Base-by-base conservation (phyloP, 2,113 vertebrate genomes). In the Sander lucioperca region DNA sequence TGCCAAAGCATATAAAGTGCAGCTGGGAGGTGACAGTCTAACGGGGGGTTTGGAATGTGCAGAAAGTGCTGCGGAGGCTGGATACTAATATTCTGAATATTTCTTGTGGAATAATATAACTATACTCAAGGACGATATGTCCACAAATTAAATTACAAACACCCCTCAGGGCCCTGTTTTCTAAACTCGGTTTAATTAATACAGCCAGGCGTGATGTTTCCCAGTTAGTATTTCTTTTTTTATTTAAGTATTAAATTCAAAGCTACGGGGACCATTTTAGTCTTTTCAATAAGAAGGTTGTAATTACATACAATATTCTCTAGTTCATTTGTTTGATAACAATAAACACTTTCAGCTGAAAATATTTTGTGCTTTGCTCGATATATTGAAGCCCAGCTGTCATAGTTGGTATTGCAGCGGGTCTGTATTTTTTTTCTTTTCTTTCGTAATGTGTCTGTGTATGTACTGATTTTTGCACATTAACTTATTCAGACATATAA, bases 1-100 rank as follows among this genome's bases (percentile, higher is more conserved):
- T 85, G 89, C 86, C 82, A 91, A 88, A 84, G 78, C 53, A 67
- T 78, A 88, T 82, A 53, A 88, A 63, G 75, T 86, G 64, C 80
- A 63, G 79, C 77, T 85, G 68, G 78, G 78, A 85, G 77, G 87
- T 90, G 91, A 91, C 75, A 64, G 81, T 84, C 53, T 77, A 66
- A 82, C 39, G 43, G 59, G 50, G 82, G 64, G 45, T 47, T 50
- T 19, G 70, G 33, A 68, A 65, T 75, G 59, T 33, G 45, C 18
- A 16, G 59, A 69, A 78, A 54, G 36, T 66, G 77, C 69, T 68
- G 67, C 50, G 50, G 12, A 70, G 54, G 62, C 57, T 78, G 30
- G 53, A 48, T 53, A 53, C 74, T 68, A 70, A 76, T 76, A 68
- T 69, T 74, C 63, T 39, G 71, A 66, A 70, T 53, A 21, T 36